Base-by-base conservation (phyloP, 2,113 vertebrate species). In the Ceyx cyanopectus region DNA sequence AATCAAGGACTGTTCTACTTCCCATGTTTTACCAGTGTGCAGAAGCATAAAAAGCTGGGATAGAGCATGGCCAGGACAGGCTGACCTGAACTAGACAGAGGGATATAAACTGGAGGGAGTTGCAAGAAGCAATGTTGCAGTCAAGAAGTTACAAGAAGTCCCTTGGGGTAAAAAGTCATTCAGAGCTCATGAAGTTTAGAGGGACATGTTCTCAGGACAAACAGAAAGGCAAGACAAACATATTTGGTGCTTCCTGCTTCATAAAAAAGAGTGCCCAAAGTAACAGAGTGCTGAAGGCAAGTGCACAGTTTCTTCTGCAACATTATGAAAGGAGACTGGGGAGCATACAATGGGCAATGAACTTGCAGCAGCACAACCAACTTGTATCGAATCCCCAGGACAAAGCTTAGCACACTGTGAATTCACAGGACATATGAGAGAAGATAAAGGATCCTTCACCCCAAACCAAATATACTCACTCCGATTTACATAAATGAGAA, bases 401-500 rank as follows among this genome's bases (percentile, higher is more conserved):
- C 12, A 54, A 53, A 37, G 37, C 17, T 20, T 1, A 56, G 56
- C 0, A 1, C 48, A 17, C 29, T 41, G 14, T 5, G 48, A 68
- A 48, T 56, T 10, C 3, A 3, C 50, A 73, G 54, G 56, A 58
- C 0, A 0, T 14, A 19, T 0, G 1, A 67, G 32, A 86, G 56
- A 57, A 51, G 12, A 3, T 20, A 0, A 43, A 37, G 57, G 76
- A 87, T 56, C 8, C 53, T 67, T 53, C 45, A 41, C 1, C 40
- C 30, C 66, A 27, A n/a, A 65, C 23, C 2, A 2, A 53, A 72
- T 1, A 4, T 6, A 16, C 16, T 11, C 8, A 10, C 21, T 12
- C 27, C n/a, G 21, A 17, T 34, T 75, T 53, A 20, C 9, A 41
- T 81, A 37, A 45, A 1, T 11, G 68, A 21, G 14, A 63, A 81